Conservation (phyloP, 2,797 vertebrate genomes). For the Tachyglossus aculeatus region DNA sequence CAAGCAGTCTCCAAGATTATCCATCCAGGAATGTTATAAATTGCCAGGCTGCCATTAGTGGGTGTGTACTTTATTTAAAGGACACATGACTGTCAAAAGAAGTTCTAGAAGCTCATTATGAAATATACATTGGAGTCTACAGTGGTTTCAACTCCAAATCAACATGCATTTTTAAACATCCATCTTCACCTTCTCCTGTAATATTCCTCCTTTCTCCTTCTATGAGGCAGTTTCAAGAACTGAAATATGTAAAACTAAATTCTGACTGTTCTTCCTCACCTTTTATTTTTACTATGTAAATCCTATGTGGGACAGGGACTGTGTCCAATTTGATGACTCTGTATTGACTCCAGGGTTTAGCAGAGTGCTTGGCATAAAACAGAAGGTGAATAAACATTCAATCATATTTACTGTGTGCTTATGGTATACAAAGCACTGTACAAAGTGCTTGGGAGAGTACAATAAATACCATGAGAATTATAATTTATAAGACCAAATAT, state of each 20-base stretch:
- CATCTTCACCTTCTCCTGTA: background rate
- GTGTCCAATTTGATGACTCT: too few relatives aligned
- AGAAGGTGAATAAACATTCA: too few relatives aligned
- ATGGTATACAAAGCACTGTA: too few relatives aligned
- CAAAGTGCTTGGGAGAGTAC: too few relatives aligned
- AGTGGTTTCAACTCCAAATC: conserved; percentile 21
- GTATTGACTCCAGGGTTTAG: too few relatives aligned
- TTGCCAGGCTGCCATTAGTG: conserved; percentile 58
- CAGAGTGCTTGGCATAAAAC: too few relatives aligned
- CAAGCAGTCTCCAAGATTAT: conserved; percentile 61
- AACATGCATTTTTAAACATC: background rate
- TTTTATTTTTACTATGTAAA: too few relatives aligned
- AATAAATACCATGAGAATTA: too few relatives aligned
- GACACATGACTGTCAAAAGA: conserved; percentile 43
- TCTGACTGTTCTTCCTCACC: too few relatives aligned
- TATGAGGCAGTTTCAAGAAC: background rate
- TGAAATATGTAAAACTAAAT: too few relatives aligned
- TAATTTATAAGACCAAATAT: background rate
- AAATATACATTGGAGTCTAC: conserved; percentile 6
- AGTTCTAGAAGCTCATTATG: conserved; percentile 25
- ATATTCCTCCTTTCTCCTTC: background rate
- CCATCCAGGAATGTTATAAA: conserved; percentile 41
- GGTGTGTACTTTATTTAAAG: conserved; percentile 53
- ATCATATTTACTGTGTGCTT: too few relatives aligned
- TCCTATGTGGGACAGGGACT: too few relatives aligned